phyloP scores from a whole-genome alignment of 2,113 vertebrate species.

The Dinomys branickii region DNA sequence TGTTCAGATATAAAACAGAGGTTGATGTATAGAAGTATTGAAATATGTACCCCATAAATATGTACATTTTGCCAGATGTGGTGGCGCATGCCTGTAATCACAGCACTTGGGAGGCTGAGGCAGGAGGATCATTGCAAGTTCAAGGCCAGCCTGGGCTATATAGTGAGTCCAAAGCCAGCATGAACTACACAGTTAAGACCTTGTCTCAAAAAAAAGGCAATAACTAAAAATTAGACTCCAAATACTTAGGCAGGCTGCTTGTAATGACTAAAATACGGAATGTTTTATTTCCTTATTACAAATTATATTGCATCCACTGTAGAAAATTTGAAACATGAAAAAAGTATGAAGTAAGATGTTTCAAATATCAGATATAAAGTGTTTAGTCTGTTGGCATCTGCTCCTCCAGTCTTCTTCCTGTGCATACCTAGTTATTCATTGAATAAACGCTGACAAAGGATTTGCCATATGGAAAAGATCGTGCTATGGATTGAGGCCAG shows the following conservation, averaged over 20 bases:
- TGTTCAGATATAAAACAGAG: too few relatives aligned
- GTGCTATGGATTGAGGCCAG: neutral
- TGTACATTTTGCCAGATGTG: neutral
- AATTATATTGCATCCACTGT: neutral
- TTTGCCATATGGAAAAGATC: neutral
- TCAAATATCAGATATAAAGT: neutral
- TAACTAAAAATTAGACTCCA: slow-evolving; percentile 12
- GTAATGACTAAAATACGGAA: neutral
- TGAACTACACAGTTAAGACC: neutral
- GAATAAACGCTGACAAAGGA: neutral
- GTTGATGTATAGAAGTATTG: too few relatives aligned
- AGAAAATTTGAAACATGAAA: neutral
- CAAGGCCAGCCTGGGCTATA: neutral
- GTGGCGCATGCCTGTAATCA: neutral
- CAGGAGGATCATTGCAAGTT: neutral
- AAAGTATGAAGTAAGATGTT: neutral
- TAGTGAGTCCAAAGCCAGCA: neutral
- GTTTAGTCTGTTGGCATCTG: neutral
- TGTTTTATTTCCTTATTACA: neutral
- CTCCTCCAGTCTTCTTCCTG: neutral
- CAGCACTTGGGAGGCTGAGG: neutral
- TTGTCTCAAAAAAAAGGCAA: neutral
- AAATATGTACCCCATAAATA: neutral
- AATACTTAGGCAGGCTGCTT: neutral
- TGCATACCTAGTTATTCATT: neutral